Percentiles rank a stretch among this genome's conserved stretches.
Evolutionary conservation across 1,140 invertebrate species (phyloP).

Genomic region (Telenomus remus): DNA sequence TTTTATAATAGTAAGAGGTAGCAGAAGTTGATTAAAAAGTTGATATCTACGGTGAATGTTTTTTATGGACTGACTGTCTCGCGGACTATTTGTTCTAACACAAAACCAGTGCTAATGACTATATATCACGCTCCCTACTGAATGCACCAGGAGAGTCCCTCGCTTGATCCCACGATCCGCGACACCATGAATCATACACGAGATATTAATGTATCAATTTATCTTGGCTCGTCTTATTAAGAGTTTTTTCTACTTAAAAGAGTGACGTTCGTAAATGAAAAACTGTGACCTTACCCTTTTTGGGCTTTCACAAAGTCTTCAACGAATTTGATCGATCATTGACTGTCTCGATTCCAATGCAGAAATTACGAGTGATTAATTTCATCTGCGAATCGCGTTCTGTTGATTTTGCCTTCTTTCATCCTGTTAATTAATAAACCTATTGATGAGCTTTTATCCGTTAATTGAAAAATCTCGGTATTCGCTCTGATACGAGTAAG

Average conservation of each 20-base stretch:
- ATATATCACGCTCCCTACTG: conserved; percentile 62
- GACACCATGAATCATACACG: conserved; percentile 68
- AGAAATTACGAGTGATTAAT: conserved; percentile 42
- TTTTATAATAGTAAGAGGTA: too few relatives aligned
- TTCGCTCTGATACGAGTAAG: neutral
- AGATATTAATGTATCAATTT: conserved; percentile 72
- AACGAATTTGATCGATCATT: conserved; percentile 52
- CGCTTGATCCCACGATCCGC: conserved; percentile 57
- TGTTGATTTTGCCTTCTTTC: conserved; percentile 27
- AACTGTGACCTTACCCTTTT: conserved; percentile 55
- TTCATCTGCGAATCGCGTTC: conserved; percentile 27
- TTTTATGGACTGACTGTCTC: conserved; percentile 33
- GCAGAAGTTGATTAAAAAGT: too few relatives aligned
- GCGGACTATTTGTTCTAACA: conserved; percentile 67
- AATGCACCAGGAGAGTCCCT: conserved; percentile 37
- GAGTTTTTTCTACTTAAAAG: conserved; percentile 65
- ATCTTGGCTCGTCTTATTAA: conserved; percentile 70
- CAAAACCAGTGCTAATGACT: conserved; percentile 68
- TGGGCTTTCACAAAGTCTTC: conserved; percentile 39
- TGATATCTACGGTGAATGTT: too few relatives aligned
- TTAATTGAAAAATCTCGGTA: conserved; percentile 17
- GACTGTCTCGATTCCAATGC: conserved; percentile 37
- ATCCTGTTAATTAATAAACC: conserved; percentile 14
- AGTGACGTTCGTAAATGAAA: conserved; percentile 57
- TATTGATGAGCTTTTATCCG: conserved; percentile 14